These are phyloP conservation scores for Lepus europaeus DNA, from an alignment of 2,113 vertebrate species.

Conservation along the genomic window DNA sequence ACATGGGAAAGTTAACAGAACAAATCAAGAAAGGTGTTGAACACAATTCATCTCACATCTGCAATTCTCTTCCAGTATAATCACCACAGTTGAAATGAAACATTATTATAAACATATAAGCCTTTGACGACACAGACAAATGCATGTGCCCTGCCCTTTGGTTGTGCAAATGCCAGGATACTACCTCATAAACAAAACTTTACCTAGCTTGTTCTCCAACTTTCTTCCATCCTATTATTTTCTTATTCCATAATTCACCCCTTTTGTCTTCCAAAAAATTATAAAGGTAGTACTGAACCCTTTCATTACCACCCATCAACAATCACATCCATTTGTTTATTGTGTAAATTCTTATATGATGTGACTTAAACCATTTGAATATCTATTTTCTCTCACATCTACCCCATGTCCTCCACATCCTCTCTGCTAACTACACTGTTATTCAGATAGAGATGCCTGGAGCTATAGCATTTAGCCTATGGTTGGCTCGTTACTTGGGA, in stretches of 20 bases:
- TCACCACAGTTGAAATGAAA: background rate
- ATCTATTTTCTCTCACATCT: constrained; percentile 32
- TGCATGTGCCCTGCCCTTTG: background rate
- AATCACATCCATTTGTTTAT: no score
- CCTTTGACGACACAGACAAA: background rate
- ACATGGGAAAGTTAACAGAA: background rate
- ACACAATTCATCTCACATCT: background rate
- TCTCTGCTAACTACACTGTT: background rate
- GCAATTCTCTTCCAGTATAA: background rate
- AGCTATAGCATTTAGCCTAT: background rate
- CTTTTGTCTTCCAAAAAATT: no score
- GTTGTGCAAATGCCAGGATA: background rate
- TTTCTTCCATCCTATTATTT: no score
- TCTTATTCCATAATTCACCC: no score
- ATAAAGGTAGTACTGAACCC: no score
- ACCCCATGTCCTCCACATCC: background rate
- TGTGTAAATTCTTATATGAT: constrained; percentile 10
- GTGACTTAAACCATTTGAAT: background rate
- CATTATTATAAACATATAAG: constrained; percentile 4
- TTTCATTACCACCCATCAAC: no score
- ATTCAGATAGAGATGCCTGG: background rate
- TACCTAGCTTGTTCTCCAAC: background rate
- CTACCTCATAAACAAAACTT: background rate
- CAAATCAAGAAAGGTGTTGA: background rate
- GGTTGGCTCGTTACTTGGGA: background rate